A percentile compares a stretch with the other conserved stretches of the same genome.
Evolutionary conservation across 2,113 vertebrate genomes (phyloP).

Genomic region (Aplodontia rufa): DNA sequence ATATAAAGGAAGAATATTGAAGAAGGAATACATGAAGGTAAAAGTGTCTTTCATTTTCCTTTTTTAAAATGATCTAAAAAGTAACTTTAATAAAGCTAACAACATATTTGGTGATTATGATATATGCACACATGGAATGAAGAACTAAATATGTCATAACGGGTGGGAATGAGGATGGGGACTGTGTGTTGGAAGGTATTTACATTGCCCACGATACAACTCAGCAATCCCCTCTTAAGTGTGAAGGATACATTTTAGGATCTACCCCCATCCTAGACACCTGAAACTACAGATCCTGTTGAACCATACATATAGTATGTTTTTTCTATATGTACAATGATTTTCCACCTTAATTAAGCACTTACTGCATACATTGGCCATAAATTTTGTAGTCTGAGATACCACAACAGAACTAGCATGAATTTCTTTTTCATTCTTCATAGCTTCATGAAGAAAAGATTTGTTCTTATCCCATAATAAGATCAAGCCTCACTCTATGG

Average conservation of each 20-base stretch:
- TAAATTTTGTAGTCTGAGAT: background rate
- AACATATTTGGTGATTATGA: background rate
- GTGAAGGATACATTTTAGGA: background rate
- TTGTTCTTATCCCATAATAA: background rate
- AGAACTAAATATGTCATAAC: background rate
- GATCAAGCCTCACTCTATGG: background rate
- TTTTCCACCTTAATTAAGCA: background rate
- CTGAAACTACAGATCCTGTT: background rate
- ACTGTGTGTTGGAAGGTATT: background rate
- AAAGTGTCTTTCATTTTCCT: background rate
- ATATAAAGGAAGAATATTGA: background rate
- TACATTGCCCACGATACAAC: too few relatives aligned
- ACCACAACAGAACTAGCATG: background rate
- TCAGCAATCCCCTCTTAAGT: too few relatives aligned
- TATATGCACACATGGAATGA: background rate
- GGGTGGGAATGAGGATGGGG: too few relatives aligned
- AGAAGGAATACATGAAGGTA: background rate
- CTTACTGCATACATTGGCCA: background rate
- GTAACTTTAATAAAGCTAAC: background rate
- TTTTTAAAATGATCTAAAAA: background rate
- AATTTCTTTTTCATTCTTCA: background rate
- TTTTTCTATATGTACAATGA: background rate
- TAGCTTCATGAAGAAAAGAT: background rate
- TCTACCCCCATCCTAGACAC: fast-evolving
- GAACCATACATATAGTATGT: background rate